Evolutionary conservation across 2,888 invertebrate species (phyloP), one percentile per base, ranked within the genome.

Genomic region (Philereme transversata): DNA sequence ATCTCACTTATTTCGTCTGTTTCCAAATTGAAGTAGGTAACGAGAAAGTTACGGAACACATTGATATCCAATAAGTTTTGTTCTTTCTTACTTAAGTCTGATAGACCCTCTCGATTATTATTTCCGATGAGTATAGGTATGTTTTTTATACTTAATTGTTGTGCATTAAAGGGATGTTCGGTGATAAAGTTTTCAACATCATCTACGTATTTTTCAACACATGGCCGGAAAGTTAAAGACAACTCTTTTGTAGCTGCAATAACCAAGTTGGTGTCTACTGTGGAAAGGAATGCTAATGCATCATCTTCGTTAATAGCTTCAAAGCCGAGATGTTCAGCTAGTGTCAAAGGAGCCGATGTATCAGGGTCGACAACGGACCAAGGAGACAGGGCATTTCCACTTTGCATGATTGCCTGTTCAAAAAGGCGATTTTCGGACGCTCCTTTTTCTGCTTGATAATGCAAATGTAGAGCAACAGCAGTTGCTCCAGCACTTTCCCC

Each of bases 401-500:
- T 87, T 67, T 87, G 83, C 56, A 81, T 53, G 11, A 88, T 84
- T 0, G 74, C 77, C 59, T 81, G 74, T 53, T 81, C 72, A 54
- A 81, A 87, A 11, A 86, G 59, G 22, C 22, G 22, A 22, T 3
- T 22, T 22, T 22, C 22, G 22, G 22, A 22, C 22, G 22, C 22
- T 22, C 3, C 22, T 36, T 76, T 77, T 64, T 83, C 81, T 38
- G 77, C 47, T 3, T 71, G 67, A 9, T 76, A 82, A 38, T 70
- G 60, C n/a, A 86, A 63, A 35, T 85, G 86, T 0, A 81, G 65
- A 66, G 83, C 81, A 1, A 79, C 79, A 0, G 84, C 78, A 34
- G 38, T 62, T 4, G 68, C 79, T 0, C 87, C 87, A 40, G 87
- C 83, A 55, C 87, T 87, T 40, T 82, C 78, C 4, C 87, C 87